These are phyloP conservation scores for Rhincodon typus DNA, from an alignment of 2,797 vertebrate genomes.

Conservation along the genomic window DNA sequence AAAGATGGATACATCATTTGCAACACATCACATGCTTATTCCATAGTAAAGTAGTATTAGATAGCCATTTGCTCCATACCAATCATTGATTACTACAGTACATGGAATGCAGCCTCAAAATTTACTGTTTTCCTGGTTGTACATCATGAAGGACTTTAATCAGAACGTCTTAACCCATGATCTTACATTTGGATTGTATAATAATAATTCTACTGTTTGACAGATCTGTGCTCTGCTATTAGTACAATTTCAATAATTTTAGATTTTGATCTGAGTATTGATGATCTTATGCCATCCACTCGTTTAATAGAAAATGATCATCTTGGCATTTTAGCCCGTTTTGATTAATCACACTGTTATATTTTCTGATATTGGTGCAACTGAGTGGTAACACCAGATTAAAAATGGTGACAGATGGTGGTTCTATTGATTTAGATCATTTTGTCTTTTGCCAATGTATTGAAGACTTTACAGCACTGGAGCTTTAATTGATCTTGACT, in stretches of 20 bases:
- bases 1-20: not conserved
- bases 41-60: not conserved
- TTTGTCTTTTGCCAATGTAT: not conserved
- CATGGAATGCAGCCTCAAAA: not conserved
- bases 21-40: not conserved
- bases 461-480: not conserved
- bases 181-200: not conserved
- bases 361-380: not conserved
- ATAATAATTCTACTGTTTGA: not conserved
- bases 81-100: not conserved
- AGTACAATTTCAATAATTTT: not conserved
- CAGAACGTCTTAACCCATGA: not conserved
- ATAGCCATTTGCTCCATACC: not conserved
- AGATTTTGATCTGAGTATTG: not conserved
- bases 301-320: not conserved
- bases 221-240: not conserved
- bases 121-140: not conserved
- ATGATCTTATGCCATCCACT: not conserved
- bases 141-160: not conserved
- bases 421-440: not conserved
- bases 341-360: not conserved
- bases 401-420: not conserved
- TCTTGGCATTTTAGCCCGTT: not conserved
- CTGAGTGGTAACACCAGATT: not conserved
- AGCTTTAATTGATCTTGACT: constrained; percentile 1